phyloP scores from a whole-genome alignment of 2,797 vertebrate species.

The Pseudochirops corinnae region DNA sequence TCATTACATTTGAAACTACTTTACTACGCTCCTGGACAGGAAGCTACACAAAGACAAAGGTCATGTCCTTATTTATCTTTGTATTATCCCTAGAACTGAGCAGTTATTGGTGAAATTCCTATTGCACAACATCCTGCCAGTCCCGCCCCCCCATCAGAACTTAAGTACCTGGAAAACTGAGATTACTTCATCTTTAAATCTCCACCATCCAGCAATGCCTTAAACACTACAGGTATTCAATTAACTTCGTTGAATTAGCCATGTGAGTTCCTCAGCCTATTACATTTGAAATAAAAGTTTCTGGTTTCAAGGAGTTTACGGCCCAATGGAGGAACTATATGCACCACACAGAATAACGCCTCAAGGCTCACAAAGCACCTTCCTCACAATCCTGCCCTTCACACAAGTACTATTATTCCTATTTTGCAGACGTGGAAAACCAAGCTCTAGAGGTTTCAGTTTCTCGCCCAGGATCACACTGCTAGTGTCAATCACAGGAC shows the following conservation, averaged over 20 bases:
- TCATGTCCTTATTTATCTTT: background rate
- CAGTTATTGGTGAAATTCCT: background rate
- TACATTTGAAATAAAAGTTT: background rate
- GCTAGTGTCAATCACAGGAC: background rate
- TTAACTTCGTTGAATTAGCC: background rate
- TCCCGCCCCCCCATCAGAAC: background rate
- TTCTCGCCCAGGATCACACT: background rate
- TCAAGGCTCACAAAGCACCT: background rate
- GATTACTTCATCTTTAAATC: background rate
- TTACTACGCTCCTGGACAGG: background rate
- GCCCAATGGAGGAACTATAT: background rate
- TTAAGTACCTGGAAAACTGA: background rate
- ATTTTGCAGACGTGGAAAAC: background rate
- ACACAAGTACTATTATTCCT: background rate
- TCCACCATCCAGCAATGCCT: background rate
- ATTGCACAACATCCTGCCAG: background rate
- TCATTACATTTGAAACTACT: background rate
- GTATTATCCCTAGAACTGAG: background rate
- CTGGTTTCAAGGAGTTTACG: background rate
- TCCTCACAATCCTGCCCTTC: background rate
- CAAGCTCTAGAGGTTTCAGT: background rate
- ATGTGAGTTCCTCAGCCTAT: background rate
- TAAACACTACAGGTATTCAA: background rate
- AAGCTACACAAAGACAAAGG: background rate
- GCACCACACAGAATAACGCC: background rate